Conservation (phyloP, 2,888 invertebrate genomes). For the Erebia aethiops region DNA sequence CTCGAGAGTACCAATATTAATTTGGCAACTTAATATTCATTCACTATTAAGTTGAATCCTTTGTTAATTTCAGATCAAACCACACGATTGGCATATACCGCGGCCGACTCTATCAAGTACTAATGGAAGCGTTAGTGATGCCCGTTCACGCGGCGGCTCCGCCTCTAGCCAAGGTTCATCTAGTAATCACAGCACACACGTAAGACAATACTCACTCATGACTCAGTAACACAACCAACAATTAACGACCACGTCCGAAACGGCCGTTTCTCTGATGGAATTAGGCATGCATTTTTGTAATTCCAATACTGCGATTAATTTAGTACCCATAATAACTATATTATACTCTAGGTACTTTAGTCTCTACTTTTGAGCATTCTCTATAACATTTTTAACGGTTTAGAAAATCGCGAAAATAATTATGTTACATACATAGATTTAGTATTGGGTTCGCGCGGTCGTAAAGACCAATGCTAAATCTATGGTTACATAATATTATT, state of each 20-base stretch:
- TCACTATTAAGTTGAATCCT: background rate
- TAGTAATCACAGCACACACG: slow-evolving; percentile 91
- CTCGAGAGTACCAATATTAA: no score
- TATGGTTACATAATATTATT: no score
- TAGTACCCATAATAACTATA: no score
- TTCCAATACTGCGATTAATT: no score
- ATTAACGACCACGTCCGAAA: slow-evolving; percentile 22
- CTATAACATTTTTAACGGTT: no score
- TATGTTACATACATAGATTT: no score
- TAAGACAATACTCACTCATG: slow-evolving; percentile 64
- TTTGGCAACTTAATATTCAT: background rate
- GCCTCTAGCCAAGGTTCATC: slow-evolving; percentile 85
- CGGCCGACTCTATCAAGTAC: slow-evolving; percentile 87
- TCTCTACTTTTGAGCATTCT: no score
- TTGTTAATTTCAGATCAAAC: slow-evolving; percentile 21
- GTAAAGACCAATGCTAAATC: no score
- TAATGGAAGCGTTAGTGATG: slow-evolving; percentile 64
- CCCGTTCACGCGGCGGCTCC: slow-evolving; percentile 82
- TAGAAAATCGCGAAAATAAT: no score
- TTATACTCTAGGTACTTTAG: no score
- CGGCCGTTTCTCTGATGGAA: background rate
- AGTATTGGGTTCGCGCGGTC: no score
- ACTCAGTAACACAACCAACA: slow-evolving; percentile 23
- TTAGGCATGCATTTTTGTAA: background rate
- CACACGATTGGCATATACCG: slow-evolving; percentile 89